Evolutionary conservation across 2,888 invertebrate genomes (phyloP).

Genomic region (Scotopteryx bipunctaria): DNA sequence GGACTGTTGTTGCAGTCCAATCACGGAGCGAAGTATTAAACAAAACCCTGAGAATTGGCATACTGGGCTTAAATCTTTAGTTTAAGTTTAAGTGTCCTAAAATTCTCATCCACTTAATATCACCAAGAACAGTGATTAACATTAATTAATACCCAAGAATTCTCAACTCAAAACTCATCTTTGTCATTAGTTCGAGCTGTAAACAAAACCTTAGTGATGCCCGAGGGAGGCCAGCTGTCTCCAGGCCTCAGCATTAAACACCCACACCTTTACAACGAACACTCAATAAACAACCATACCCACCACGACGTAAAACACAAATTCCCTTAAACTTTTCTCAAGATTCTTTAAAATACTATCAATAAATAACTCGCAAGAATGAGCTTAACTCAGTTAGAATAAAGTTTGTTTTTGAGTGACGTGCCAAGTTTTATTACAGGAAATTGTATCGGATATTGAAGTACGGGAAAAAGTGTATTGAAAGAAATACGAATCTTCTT

Average conservation of each 20-base stretch:
- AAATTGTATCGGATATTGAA: conserved; percentile 63
- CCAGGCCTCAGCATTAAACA: conserved; percentile 78
- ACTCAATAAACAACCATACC: conserved; percentile 44
- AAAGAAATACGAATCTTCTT: conserved; percentile 45
- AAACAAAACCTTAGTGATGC: conserved; percentile 75
- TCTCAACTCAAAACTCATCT: conserved; percentile 45
- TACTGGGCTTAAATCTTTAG: too few species aligned
- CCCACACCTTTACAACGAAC: conserved; percentile 60
- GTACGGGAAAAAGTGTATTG: conserved; percentile 53
- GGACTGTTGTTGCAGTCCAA: too few species aligned
- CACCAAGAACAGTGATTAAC: neutral
- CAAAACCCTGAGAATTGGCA: too few species aligned
- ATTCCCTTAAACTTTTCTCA: conserved; percentile 17
- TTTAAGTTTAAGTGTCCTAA: too few species aligned
- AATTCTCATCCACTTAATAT: neutral
- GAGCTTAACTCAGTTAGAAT: conserved; percentile 39
- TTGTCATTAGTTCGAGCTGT: conserved; percentile 72
- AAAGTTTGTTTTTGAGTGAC: conserved; percentile 43
- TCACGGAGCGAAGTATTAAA: too few species aligned
- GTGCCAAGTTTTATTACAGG: conserved; percentile 48
- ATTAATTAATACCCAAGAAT: conserved; percentile 32
- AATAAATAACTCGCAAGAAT: conserved; percentile 38
- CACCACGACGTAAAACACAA: conserved; percentile 20
- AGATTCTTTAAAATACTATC: conserved; percentile 27
- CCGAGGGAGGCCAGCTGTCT: conserved; percentile 79